Conservation (phyloP, 35 echinoderm and acorn worm species). For the Ophiothrix spiculata region DNA sequence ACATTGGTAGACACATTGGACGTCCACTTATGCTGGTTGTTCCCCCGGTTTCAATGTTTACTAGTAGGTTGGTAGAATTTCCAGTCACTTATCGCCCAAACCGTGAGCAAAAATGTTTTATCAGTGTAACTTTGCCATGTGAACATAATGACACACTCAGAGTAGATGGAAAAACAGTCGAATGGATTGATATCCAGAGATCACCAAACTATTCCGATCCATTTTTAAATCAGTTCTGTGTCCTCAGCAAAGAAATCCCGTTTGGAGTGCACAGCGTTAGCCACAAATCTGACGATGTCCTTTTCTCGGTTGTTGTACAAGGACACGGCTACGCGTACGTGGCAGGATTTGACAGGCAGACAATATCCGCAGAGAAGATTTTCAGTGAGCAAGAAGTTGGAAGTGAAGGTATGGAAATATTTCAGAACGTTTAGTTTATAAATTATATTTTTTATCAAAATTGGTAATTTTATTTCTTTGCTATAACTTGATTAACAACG, state of each 20-base stretch:
- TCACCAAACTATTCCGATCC: too few relatives aligned
- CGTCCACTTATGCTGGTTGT: neutral
- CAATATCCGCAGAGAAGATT: neutral
- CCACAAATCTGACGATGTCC: neutral
- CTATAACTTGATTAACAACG: too few relatives aligned
- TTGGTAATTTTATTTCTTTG: too few relatives aligned
- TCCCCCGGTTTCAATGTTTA: neutral
- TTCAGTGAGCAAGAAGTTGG: too few relatives aligned
- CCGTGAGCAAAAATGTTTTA: neutral
- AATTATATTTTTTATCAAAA: too few relatives aligned
- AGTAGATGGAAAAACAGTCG: neutral
- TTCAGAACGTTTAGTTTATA: too few relatives aligned
- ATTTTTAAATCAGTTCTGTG: neutral
- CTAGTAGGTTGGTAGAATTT: neutral
- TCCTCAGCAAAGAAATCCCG: neutral
- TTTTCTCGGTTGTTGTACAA: neutral
- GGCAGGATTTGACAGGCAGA: neutral
- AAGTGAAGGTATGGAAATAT: too few relatives aligned
- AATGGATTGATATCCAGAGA: neutral
- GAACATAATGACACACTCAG: neutral
- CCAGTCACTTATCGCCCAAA: neutral
- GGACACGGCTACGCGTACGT: neutral
- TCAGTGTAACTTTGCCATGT: neutral
- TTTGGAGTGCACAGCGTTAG: neutral
- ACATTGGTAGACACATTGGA: neutral